Base-by-base conservation (phyloP, 2,888 invertebrate genomes). In the Perizoma flavofasciatum region DNA sequence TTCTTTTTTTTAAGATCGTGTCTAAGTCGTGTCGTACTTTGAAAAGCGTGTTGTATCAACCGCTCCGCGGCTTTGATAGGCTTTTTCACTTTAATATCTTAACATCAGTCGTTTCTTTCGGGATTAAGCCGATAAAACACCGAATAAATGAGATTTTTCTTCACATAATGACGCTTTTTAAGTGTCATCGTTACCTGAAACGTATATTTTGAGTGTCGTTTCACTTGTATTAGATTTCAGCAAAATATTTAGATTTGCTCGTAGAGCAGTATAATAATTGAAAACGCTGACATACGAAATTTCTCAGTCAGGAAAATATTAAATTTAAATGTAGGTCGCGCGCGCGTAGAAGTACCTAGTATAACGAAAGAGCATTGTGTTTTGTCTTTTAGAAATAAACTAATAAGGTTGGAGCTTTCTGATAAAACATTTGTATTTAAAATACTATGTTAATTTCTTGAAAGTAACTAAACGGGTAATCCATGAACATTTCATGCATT, bases 61-160 rank as follows among this genome's bases (percentile, higher is more conserved):
- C 49, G 63, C 68, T 67, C 59, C 62, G 70, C 64, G 59, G 68
- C 69, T 75, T 75, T 71, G 70, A 81, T 77, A 71, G 71, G 66
- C 71, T 68, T 76, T 75, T 73, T 73, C 62, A 73, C 76, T 78
- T 78, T 75, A 79, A 81, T 78, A 83, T 76, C 74, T 74, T 75
- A 77, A 78, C 75, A 79, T 74, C 74, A 70, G 70, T 71, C 69
- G 75, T 77, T 69, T 80, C 58, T 70, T 64, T 65, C 56, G 54
- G 66, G 72, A 74, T 78, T 73, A 75, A 70, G 67, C 67, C 68
- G 72, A 71, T 73, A 73, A 77, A 75, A 68, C 56, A 70, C 65
- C 69, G 72, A 72, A 72, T 72, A 55, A 68, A 74, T 71, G 72
- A 72, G 70, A 49, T 71, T 63, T 68, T 63, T 58, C 59, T 47